Evolutionary conservation across 2,888 invertebrate species (phyloP).

Genomic region (Dicranocentrus wangi): DNA sequence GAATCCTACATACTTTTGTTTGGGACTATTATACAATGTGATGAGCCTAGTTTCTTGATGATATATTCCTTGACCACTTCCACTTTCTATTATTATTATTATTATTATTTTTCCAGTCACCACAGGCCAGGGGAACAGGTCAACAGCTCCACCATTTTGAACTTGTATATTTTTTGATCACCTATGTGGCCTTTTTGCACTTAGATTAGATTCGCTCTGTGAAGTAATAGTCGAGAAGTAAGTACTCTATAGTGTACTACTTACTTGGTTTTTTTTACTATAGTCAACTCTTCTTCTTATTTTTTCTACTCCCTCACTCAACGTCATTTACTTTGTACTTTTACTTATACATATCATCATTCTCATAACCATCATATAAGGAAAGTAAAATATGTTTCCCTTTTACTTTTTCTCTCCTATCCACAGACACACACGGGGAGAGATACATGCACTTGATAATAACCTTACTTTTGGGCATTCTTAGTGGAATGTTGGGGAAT

Average conservation of each 20-base stretch:
- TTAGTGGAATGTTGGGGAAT: no score
- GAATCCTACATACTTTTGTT: no score
- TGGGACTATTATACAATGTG: no score
- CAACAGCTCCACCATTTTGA: constrained; percentile 71
- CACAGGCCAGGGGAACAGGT: constrained; percentile 65
- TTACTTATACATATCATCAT: constrained; percentile 25
- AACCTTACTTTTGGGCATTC: constrained; percentile 7
- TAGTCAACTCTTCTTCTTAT: background rate
- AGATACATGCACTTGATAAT: constrained; percentile 16
- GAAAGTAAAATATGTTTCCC: constrained; percentile 14
- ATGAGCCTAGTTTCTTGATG: no score
- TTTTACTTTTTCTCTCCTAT: background rate
- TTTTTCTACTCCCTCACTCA: constrained; percentile 36
- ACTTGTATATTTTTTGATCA: constrained; percentile 62
- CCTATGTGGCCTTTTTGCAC: constrained; percentile 68
- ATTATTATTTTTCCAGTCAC: background rate
- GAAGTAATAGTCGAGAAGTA: no score
- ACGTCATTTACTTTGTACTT: constrained; percentile 47
- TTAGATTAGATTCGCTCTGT: constrained; percentile 28
- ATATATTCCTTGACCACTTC: constrained; percentile 5
- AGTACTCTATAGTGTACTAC: constrained; percentile 2
- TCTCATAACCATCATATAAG: background rate
- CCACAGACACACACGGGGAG: background rate
- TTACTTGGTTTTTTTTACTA: background rate
- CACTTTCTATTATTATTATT: background rate